Conservation (phyloP, 2,113 vertebrate species). For the Coryphaenoides rupestris region DNA sequence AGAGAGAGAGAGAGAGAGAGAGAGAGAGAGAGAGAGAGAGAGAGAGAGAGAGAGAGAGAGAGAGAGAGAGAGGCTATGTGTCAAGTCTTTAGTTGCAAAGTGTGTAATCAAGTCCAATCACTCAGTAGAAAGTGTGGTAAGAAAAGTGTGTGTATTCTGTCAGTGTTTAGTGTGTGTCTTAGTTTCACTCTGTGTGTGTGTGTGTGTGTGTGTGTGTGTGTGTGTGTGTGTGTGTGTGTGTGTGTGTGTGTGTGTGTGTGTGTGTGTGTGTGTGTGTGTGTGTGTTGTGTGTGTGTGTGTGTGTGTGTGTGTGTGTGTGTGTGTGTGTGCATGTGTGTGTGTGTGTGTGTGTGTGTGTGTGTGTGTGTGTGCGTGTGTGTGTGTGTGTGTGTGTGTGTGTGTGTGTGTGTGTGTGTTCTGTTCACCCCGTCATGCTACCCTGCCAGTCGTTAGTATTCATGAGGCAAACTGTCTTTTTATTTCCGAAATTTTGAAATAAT, state of each 20-base stretch:
- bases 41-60: too few relatives aligned
- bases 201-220: conserved; percentile 3
- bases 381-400: conserved; percentile 4
- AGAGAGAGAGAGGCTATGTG: conserved; percentile 55
- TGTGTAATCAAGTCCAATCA: conserved; percentile 56
- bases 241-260: background rate
- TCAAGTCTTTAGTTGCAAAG: conserved; percentile 66
- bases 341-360: conserved; percentile 1
- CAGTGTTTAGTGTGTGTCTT: background rate
- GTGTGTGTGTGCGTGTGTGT: conserved; percentile 1
- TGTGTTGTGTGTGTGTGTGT: conserved; percentile 1
- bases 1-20: too few relatives aligned
- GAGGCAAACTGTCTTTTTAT: conserved; percentile 5
- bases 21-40: too few relatives aligned
- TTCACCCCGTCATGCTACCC: background rate
- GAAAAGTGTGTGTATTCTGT: too few relatives aligned
- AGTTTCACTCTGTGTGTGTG: too few relatives aligned
- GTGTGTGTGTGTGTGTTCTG: background rate
- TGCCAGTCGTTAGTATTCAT: background rate
- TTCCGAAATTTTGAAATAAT: conserved; percentile 23
- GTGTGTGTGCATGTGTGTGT: background rate
- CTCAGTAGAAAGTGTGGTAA: conserved; percentile 59
- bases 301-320: conserved; percentile 1
- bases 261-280: background rate
- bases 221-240: conserved; percentile 4